Conservation (phyloP, 2,797 vertebrate species). For the Champsocephalus gunnari region DNA sequence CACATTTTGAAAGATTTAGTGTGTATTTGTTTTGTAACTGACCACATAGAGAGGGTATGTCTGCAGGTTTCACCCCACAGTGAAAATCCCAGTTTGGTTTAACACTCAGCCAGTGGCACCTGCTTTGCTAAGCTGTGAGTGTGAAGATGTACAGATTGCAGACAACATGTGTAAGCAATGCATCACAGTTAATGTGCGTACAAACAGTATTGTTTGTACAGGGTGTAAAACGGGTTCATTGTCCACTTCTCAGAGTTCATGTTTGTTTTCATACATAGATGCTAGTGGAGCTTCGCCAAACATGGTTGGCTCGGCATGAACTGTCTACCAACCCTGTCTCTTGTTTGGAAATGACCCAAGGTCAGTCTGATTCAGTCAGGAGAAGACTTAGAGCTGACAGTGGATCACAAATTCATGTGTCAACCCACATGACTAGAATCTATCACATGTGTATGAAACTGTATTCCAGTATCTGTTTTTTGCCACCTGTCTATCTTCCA, state of each 20-base stretch:
- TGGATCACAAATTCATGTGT: slow-evolving; percentile 43
- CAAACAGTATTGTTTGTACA: slow-evolving; percentile 39
- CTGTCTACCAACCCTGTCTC: slow-evolving; percentile 50
- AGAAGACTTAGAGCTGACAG: slow-evolving; percentile 29
- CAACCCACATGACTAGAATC: slow-evolving; percentile 33
- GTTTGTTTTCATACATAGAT: slow-evolving; percentile 75
- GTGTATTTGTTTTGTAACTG: slow-evolving; percentile 46
- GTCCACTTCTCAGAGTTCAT: slow-evolving; percentile 58
- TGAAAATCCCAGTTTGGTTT: slow-evolving; percentile 67
- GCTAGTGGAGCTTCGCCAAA: slow-evolving; percentile 71
- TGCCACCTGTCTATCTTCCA: slow-evolving; percentile 3
- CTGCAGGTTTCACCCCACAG: slow-evolving; percentile 67
- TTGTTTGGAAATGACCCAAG: slow-evolving; percentile 15
- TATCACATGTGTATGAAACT: slow-evolving; percentile 44
- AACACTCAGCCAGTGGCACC: slow-evolving; percentile 49
- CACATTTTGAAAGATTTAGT: slow-evolving; percentile 23
- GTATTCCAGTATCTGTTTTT: slow-evolving; percentile 5
- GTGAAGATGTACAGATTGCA: slow-evolving; percentile 25
- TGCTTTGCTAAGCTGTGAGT: slow-evolving; percentile 39
- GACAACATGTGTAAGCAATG: slow-evolving; percentile 24
- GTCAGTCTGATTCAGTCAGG: slow-evolving; percentile 34
- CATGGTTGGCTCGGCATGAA: slow-evolving; percentile 55
- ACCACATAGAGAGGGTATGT: slow-evolving; percentile 53
- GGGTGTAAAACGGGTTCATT: slow-evolving; percentile 56
- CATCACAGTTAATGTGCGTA: slow-evolving; percentile 11